These are phyloP conservation scores for Bucorvus abyssinicus DNA, from an alignment of 2,797 vertebrate species.

Conservation along the genomic window DNA sequence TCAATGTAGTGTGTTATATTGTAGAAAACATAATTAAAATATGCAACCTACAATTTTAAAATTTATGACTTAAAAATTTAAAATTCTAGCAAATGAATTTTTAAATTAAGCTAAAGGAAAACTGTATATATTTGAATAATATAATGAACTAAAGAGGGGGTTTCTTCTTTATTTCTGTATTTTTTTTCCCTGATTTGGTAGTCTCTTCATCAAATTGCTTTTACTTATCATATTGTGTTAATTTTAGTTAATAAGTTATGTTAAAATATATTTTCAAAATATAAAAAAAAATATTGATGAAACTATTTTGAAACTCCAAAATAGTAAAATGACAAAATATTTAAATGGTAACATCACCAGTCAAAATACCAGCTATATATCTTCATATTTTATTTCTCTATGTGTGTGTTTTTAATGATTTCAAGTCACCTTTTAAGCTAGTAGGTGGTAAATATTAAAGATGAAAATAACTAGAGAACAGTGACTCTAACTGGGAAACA, in stretches of 20 bases:
- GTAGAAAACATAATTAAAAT: not conserved
- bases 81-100: not conserved
- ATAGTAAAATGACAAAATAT: not conserved
- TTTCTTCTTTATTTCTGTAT: not conserved
- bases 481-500: not conserved
- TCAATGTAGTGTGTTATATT: not conserved
- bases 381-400: not conserved
- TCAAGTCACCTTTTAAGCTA: not conserved
- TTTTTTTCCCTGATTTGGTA: not conserved
- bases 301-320: not conserved
- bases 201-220: not conserved
- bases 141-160: accelerated
- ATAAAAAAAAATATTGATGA: not conserved
- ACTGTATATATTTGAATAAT: not conserved
- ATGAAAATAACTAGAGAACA: not conserved
- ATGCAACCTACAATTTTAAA: not conserved
- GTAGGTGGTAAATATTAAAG: not conserved
- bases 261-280: not conserved
- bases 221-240: not conserved
- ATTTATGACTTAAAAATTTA: not conserved
- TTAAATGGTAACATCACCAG: not conserved
- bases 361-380: not conserved
- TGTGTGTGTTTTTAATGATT: not conserved
- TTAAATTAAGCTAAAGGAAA: not conserved
- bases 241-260: not conserved